Evolutionary conservation across 2,888 invertebrate species (phyloP).

Genomic region (Acanthosepion pharaonis): DNA sequence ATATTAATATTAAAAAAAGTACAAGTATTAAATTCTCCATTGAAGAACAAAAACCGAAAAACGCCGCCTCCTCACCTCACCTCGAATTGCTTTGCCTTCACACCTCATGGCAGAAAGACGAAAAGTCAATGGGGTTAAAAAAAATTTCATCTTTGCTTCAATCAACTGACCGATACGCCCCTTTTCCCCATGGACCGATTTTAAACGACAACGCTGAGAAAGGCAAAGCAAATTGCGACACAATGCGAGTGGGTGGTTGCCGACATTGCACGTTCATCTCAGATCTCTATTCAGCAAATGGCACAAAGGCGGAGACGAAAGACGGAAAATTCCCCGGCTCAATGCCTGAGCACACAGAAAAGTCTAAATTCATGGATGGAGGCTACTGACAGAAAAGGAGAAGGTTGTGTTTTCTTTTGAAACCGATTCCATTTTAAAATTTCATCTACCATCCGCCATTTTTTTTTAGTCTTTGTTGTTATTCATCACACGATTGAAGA

Average conservation of each 20-base stretch:
- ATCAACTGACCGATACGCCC: slow-evolving; percentile 11
- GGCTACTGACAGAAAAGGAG: not conserved
- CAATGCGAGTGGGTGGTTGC: not conserved
- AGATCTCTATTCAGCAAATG: not conserved
- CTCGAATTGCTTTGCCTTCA: not conserved
- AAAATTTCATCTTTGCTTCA: not conserved
- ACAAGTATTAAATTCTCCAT: not conserved
- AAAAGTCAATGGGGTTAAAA: not conserved
- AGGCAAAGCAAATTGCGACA: not conserved
- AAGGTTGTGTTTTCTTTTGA: not conserved
- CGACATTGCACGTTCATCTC: not conserved
- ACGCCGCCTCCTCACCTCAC: not conserved
- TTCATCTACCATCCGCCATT: not conserved
- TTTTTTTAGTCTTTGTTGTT: not conserved
- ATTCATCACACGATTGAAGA: not conserved
- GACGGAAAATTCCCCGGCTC: not conserved
- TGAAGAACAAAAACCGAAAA: not conserved
- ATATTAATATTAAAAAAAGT: no score
- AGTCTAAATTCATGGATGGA: not conserved
- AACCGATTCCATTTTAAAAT: not conserved
- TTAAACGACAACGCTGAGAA: not conserved
- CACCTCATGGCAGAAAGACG: not conserved
- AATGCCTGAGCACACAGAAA: not conserved
- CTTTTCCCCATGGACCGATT: not conserved
- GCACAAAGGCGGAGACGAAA: not conserved